Base-by-base conservation (phyloP, 2,113 vertebrate species). In the Lutjanus erythropterus region DNA sequence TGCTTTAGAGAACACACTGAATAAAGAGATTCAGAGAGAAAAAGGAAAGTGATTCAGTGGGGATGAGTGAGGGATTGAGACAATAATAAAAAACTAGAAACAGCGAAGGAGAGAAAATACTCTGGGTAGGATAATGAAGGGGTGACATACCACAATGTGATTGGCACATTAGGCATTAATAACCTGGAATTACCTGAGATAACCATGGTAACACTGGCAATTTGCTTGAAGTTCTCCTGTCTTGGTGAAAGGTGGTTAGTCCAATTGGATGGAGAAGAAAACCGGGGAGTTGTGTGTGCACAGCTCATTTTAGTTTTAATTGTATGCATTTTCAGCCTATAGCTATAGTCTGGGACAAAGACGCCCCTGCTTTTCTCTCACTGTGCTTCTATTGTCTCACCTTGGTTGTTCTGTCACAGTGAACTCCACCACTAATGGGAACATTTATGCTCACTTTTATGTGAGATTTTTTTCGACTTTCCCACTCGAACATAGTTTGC, bases 151-250 rank as follows among this genome's bases (percentile, higher is more conserved):
- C 77, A 55, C 73, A 53, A 58, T 74, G 86, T 92, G 93, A 94
- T 91, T 94, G 92, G 83, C 93, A 95, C 88, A 88, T 86, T 80
- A 79, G 77, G 85, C 89, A 92, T 94, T 91, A 94, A 94, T 95
- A 94, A 94, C 90, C 91, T 89, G 86, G 88, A 92, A 94, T 94
- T 94, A 94, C 94, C 92, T 88, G 75, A 86, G 91, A 94, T 92
- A 93, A 94, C 93, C 89, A 94, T 94, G 89, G 93, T 90, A 94
- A 92, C 92, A 72, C 60, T 78, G 73, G 88, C 90, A 94, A 93
- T 93, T 94, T 92, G 87, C 87, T 88, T 88, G 85, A 94, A 92
- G 80, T 89, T 91, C 78, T 75, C 82, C 85, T 61, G 71, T 93
- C 77, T 89, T 78, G 18, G 52, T 77, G 85, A 92, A 91, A 81